Evolutionary conservation across 2,888 invertebrate species (phyloP), one percentile per base, ranked within the genome.

Genomic region (Mallateleia sp.): DNA sequence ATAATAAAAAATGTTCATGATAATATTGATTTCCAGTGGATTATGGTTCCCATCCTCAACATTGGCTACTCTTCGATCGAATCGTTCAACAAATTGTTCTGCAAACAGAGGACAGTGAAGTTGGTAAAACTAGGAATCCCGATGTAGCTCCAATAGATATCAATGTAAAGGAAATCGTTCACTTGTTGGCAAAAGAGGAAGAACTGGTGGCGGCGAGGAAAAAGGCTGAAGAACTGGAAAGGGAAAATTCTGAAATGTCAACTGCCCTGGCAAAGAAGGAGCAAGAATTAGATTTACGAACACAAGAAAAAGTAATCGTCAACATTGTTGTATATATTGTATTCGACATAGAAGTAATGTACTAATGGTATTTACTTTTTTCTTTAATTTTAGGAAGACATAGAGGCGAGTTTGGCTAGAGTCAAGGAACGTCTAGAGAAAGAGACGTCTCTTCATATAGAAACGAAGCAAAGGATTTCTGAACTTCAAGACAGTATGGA

Each of bases 41-140:
- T 91, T 98, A 97, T 94, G 98, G 97, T 88, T 97, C 98, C 14
- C 97, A 98, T 95, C 97, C 98, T 0, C 98, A 99, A 93, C 98
- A 99, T 94, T 99, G 99, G 99, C 95, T 99, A 42, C 96, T 99
- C 75, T 97, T 99, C 93, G 99, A 99, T 95, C 97, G 99, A 87
- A 97, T 99, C 84, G 97, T 98, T 22, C 99, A 99, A 95, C 99
- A 99, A 95, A 97, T 99, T 32, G 97, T 98, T 60, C 95, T 99
- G 64, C 99, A 99, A 95, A 97, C 96, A 9, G 97, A 97, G 92
- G 96, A 93, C 92, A 96, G 81, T 66, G 93, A 94, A 47, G 69
- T 90, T 0, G 91, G 94, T 32, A 89, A 94, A 34, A 85, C 96
- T 1, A 97, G 97, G 92, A 97, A 99, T 94, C 98, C 98, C 4